Base-by-base conservation (phyloP, 2,888 invertebrate species). In the Alloscopus bannaensis region DNA sequence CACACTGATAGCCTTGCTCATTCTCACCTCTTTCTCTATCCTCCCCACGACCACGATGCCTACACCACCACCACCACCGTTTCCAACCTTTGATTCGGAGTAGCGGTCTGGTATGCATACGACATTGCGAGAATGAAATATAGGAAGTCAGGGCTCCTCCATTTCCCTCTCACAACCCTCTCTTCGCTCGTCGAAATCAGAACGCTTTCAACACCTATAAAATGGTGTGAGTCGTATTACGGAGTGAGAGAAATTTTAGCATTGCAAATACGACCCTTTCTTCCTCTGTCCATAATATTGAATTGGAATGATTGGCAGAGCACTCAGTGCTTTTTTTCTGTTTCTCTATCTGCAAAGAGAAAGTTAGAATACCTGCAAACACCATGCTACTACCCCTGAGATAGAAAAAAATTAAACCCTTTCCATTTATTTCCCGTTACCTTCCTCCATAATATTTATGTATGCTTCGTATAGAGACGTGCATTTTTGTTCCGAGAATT, bases 261-360 rank as follows among this genome's bases (percentile, higher is more conserved):
- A 85, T 85, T 85, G 84, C 85, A 85, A 84, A 84, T 45, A 60
- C 82, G 62, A 81, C 81, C 80, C 84, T 82, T 84, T 83, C 82
- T 79, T 57, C 18, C 42, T 22, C n/a, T n/a, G n/a, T n/a, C n/a
- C n/a, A n/a, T n/a, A n/a, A 26, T 50, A 55, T 45, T 70, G 70
- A 60, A 59, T 59, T 60, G 16, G 16, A 76, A 36, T 79, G 79
- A 79, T 79, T 79, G 79, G 79, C 64, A 70, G 70, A 45, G 60
- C 73, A 77, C 77, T 80, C 76, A 68, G 60, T 20, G n/a, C n/a
- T n/a, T n/a, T n/a, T n/a, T n/a, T n/a, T n/a, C n/a, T n/a, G n/a
- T n/a, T n/a, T n/a, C n/a, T n/a, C n/a, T n/a, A n/a, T n/a, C n/a
- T n/a, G n/a, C n/a, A n/a, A n/a, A n/a, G n/a, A n/a, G n/a, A n/a